A percentile compares a stretch with the other conserved stretches of the same genome.
These are phyloP conservation scores for Pocillopora meandrina DNA, from an alignment of 92 coral and sea anemone genomes.

Conservation along the genomic window DNA sequence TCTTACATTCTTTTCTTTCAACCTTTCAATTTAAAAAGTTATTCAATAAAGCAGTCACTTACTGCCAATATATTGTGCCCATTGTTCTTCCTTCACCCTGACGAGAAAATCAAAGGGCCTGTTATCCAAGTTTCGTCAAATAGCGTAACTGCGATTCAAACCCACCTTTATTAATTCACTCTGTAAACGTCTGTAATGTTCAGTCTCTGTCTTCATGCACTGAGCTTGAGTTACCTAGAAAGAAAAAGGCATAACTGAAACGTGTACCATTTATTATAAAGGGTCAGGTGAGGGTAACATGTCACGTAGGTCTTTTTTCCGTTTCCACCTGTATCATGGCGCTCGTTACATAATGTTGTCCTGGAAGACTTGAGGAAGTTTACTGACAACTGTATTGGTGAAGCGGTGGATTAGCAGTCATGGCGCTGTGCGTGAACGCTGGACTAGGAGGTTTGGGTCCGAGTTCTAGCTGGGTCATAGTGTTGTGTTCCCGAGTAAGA, in stretches of 20 bases:
- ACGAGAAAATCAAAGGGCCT: background rate
- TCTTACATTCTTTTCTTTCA: background rate
- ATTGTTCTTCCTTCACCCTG: slow-evolving; percentile 95
- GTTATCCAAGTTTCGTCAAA: background rate
- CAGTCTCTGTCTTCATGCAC: slow-evolving; percentile 94
- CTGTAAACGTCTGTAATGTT: slow-evolving; percentile 92
- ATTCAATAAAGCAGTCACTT: slow-evolving; percentile 29
- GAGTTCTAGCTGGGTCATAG: no score
- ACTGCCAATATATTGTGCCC: slow-evolving; percentile 99
- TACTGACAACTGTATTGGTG: no score
- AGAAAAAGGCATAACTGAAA: background rate
- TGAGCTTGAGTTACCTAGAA: slow-evolving; percentile 86
- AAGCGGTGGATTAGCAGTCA: no score
- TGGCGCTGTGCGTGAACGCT: no score
- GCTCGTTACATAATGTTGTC: no score
- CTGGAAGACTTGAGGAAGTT: no score
- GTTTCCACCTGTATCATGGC: no score
- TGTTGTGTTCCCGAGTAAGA: no score
- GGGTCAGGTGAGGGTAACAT: background rate
- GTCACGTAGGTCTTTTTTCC: background rate
- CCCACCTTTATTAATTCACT: slow-evolving; percentile 77
- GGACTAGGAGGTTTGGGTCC: no score
- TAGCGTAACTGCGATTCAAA: no score
- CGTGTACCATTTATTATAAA: background rate
- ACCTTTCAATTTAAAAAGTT: background rate